Evolutionary conservation across 2,888 invertebrate genomes (phyloP), one percentile per base, ranked within the genome.

Genomic region (Hesperia comma): DNA sequence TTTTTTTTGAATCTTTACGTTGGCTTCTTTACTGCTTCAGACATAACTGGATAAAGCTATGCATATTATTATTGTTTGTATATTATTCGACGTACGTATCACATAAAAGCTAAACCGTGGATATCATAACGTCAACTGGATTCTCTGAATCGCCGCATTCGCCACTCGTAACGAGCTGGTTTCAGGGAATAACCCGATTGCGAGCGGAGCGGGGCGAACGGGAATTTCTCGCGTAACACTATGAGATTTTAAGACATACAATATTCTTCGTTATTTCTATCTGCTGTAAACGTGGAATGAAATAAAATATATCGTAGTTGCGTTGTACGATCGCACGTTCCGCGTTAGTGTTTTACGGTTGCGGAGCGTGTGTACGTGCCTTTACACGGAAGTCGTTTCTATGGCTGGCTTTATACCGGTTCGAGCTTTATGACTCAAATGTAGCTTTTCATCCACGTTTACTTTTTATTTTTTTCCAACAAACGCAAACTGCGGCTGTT

Each of bases 351-450:
- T 60, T 66, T 66, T 66, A 66, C 66, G 60, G 58, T 64, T 58
- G 58, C 54, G 57, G 58, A 21, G 63, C 63, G 54, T 66, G 66
- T 32, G 60, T 43, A 66, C 66, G 66, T 66, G 64, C 51, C 64
- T 64, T 64, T 64, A 64, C 41, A 37, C 64, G 64, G 58, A 57
- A 64, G 32, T 49, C 56, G 49, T 41, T 58, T 64, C 63, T 57
- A 64, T 53, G 43, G 64, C 58, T 19, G 15, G 53, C 53, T 43
- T 53, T 60, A 54, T 60, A 60, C 66, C 53, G 41, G 57, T 41
- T 60, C 43, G 26, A 58, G 53, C 41, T 60, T 66, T 66, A 66
- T 66, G 54, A 53, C 66, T 54, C 21, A 66, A 66, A 54, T 49
- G 53, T 60, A 66, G 54, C 53, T 51, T 58, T 58, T 54, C 60